These are phyloP conservation scores for Pseudomugil tenellus DNA, from an alignment of 2,797 vertebrate species.

Conservation along the genomic window DNA sequence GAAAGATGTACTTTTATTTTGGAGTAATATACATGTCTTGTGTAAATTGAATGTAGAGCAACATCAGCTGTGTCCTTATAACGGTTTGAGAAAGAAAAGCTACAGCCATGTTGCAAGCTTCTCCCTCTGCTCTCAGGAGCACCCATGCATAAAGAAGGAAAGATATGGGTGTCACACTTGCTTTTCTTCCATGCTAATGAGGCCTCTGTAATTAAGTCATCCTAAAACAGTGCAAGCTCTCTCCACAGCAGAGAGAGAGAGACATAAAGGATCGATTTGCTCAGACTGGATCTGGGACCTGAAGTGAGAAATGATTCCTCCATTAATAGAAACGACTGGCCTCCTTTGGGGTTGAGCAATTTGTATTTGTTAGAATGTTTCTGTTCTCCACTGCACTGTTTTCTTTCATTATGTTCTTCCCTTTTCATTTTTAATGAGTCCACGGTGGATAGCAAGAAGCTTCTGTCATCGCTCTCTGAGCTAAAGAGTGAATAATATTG, in stretches of 20 bases:
- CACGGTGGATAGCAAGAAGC: conserved; percentile 41
- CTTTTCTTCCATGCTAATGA: conserved; percentile 64
- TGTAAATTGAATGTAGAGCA: conserved; percentile 1
- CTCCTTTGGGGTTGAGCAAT: conserved; percentile 31
- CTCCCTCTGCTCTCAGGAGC: conserved; percentile 9
- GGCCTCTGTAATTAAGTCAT: conserved; percentile 57
- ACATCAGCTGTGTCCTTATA: conserved; percentile 10
- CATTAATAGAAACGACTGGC: conserved; percentile 16
- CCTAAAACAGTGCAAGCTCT: conserved; percentile 39
- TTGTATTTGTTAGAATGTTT: conserved; percentile 54
- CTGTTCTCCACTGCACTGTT: conserved; percentile 23
- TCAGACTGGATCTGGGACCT: conserved; percentile 42
- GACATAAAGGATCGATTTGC: conserved; percentile 39
- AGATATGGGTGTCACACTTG: conserved; percentile 56
- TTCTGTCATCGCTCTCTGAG: conserved; percentile 45
- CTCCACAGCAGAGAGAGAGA: conserved; percentile 12
- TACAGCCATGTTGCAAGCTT: conserved; percentile 10
- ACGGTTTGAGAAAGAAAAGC: conserved; percentile 33
- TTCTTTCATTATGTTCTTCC: conserved; percentile 54
- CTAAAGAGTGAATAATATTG: conserved; percentile 48
- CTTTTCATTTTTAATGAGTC: conserved; percentile 75
- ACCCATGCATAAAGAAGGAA: conserved; percentile 31
- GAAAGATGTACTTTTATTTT: background rate
- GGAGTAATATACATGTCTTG: background rate
- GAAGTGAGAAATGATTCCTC: conserved; percentile 37